Conservation (phyloP, 2,797 vertebrate species). For the Rhinichthys osculus region DNA sequence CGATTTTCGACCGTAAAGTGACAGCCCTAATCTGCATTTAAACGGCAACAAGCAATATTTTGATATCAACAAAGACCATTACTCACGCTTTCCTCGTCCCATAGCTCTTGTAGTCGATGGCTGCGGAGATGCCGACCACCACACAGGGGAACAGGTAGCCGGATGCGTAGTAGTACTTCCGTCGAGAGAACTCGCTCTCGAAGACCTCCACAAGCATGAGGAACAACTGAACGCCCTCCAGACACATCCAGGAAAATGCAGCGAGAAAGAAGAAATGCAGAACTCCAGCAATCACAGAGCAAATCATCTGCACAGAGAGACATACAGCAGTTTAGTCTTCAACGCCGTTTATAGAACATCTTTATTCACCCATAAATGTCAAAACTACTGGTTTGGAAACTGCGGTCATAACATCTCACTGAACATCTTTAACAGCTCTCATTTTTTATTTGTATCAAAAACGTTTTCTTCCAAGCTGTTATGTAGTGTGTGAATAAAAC, state of each 20-base stretch:
- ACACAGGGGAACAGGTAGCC: constrained; percentile 96
- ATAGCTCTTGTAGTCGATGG: constrained; percentile 96
- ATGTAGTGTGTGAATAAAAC: not conserved
- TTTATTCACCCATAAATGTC: not conserved
- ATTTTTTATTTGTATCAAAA: not conserved
- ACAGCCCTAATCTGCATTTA: not conserved
- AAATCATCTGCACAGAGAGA: constrained; percentile 84
- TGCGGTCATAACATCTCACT: not conserved
- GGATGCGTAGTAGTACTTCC: constrained; percentile 95
- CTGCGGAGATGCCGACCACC: constrained; percentile 94
- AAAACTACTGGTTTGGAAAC: not conserved
- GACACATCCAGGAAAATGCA: constrained; percentile 96
- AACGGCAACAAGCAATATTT: not conserved
- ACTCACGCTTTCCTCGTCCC: constrained; percentile 96
- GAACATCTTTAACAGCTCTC: not conserved
- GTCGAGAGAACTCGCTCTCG: constrained; percentile 96
- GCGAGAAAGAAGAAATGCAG: constrained; percentile 99
- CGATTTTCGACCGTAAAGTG: too few relatives aligned
- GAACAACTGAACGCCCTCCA: constrained; percentile 98
- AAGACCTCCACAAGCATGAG: constrained; percentile 98
- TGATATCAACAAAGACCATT: constrained; percentile 22
- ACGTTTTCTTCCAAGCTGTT: not conserved
- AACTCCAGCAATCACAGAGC: constrained; percentile 93
- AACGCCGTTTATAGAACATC: not conserved
- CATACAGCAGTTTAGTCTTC: not conserved